Evolutionary conservation across 1,140 invertebrate genomes (phyloP).

Genomic region (Hypothenemus hampei): DNA sequence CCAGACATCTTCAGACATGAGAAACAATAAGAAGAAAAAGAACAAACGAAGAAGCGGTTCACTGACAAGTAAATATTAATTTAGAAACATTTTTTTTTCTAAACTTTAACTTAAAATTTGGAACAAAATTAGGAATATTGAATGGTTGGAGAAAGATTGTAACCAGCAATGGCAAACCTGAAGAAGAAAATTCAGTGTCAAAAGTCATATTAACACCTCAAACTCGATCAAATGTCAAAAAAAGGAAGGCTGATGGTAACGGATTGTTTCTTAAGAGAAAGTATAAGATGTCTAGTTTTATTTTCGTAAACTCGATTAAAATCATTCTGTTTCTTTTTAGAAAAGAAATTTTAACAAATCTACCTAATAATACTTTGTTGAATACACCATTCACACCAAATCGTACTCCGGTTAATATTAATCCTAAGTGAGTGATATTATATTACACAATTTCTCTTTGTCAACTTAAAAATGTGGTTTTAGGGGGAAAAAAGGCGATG

Average conservation of each 20-base stretch:
- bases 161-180: slow-evolving; percentile 47
- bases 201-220: slow-evolving; percentile 46
- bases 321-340: slow-evolving; percentile 25
- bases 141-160: slow-evolving; percentile 74
- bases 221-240: slow-evolving; percentile 54
- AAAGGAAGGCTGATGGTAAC: slow-evolving; percentile 54
- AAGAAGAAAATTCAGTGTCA: slow-evolving; percentile 44
- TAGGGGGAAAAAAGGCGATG: neutral
- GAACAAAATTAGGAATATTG: slow-evolving; percentile 60
- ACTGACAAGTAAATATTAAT: slow-evolving; percentile 60
- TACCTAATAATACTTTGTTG: slow-evolving; percentile 37
- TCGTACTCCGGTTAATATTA: slow-evolving; percentile 34
- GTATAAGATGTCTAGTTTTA: slow-evolving; percentile 40
- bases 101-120: too few species aligned
- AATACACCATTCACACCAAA: slow-evolving; percentile 39
- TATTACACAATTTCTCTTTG: neutral
- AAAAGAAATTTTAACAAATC: slow-evolving; percentile 34
- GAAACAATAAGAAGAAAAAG: slow-evolving; percentile 51
- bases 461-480: neutral
- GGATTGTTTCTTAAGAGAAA: slow-evolving; percentile 50
- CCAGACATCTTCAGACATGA: slow-evolving; percentile 22
- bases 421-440: slow-evolving; percentile 37
- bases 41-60: slow-evolving; percentile 76
- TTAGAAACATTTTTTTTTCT: neutral
- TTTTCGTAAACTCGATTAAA: neutral